Conservation (phyloP, 2,797 vertebrate species). For the Pseudochromis fuscus region DNA sequence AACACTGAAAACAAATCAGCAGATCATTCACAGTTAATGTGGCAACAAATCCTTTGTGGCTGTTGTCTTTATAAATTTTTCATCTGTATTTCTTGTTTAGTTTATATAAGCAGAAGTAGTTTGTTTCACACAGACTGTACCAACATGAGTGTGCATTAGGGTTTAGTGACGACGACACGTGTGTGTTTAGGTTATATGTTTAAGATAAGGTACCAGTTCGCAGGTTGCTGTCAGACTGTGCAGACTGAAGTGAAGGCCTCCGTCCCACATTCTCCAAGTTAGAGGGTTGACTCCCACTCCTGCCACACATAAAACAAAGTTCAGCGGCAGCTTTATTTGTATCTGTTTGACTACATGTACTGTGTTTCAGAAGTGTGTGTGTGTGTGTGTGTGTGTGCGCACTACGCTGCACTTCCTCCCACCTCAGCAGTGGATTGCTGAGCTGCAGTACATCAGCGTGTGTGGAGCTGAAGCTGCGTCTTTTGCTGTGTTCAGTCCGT, state of each 20-base stretch:
- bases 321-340: neutral
- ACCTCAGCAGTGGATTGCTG: slow-evolving; percentile 79
- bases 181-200: neutral
- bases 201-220: slow-evolving; percentile 73
- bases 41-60: neutral
- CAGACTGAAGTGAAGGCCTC: slow-evolving; percentile 84
- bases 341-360: neutral
- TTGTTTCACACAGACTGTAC: neutral
- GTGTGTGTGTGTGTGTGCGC: slow-evolving; percentile 1
- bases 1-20: neutral
- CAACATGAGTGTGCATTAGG: neutral
- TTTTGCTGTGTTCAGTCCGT: slow-evolving; percentile 63
- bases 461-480: slow-evolving; percentile 82
- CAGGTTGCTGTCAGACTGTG: slow-evolving; percentile 90
- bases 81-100: neutral
- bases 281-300: slow-evolving; percentile 89
- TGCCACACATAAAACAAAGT: slow-evolving; percentile 54
- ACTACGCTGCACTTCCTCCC: slow-evolving; percentile 4
- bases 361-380: neutral
- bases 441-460: slow-evolving; percentile 66
- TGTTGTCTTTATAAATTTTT: neutral
- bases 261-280: slow-evolving; percentile 85
- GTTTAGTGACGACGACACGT: neutral
- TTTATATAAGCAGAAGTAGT: neutral
- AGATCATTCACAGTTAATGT: neutral